Base-by-base conservation (phyloP, 2,113 vertebrate genomes). In the Acinonyx jubatus region DNA sequence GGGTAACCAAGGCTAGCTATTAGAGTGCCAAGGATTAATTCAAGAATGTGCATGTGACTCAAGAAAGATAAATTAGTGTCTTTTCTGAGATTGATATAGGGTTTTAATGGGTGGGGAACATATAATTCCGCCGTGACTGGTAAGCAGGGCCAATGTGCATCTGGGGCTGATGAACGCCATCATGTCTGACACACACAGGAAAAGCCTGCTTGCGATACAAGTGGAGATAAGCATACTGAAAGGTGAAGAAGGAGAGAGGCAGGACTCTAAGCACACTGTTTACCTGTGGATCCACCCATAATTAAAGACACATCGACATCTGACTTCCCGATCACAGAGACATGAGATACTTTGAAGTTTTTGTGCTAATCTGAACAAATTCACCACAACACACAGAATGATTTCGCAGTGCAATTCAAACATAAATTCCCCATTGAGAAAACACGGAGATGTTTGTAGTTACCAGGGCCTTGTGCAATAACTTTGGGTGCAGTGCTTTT, bases 331-430 rank as follows among this genome's bases (percentile, higher is more conserved):
- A 2, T 12, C 38, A 19, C 12, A 21, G 0, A 52, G 33, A 61
- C 31, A 76, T 76, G 36, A 29, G 82, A 33, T 86, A 41, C 29
- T 95, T 69, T 9, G 48, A 96, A 84, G 33, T 16, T 55, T 97
- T 71, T 85, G 74, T 91, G 90, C 27, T 94, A 91, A 92, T 85
- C 41, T 45, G 87, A 87, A 93, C 69, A 88, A 71, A 94, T 66
- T 73, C 52, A 33, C 18, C 23, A 71, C 38, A 88, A 88, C 13
- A 69, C 36, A 91, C 80, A 91, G 80, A 88, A 73, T 23, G 15
- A 92, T 69, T 97, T 96, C 71, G n/a, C 23, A 79, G 7, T n/a
- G 45, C 61, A 89, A 31, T 98, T 96, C 57, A 57, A 95, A 92
- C 69, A n/a, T 5, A 76, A 61, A 33, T 73, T 90, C 36, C 82